Conservation (phyloP, 1,140 invertebrate species). For the Oscheius sp. region DNA sequence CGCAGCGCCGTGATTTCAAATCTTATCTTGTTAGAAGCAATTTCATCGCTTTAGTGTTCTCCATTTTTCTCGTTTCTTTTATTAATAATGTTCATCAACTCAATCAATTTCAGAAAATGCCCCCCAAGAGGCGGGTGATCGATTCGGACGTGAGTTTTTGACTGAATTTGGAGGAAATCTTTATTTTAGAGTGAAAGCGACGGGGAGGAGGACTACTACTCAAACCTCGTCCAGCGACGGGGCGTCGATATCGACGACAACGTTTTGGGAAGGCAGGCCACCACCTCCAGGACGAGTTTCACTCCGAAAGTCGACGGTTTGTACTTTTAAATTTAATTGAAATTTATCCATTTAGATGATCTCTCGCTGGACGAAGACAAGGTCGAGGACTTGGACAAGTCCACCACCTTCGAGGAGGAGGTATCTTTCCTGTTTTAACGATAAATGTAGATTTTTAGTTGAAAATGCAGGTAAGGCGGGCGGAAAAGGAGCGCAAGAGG, state of each 20-base stretch:
- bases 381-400: not conserved
- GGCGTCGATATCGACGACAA: not conserved
- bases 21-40: no score
- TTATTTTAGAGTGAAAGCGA: conserved; percentile 2
- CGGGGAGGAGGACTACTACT: not conserved
- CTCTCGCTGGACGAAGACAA: not conserved
- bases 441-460: not conserved
- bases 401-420: not conserved
- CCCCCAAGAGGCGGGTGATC: no score
- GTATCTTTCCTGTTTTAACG: not conserved
- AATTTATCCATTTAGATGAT: not conserved
- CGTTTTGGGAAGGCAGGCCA: not conserved
- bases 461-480: not conserved
- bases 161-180: no score
- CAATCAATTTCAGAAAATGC: no score
- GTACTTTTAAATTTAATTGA: not conserved
- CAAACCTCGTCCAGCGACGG: not conserved
- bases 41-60: no score
- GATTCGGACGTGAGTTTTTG: no score
- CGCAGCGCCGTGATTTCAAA: no score
- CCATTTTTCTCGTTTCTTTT: no score
- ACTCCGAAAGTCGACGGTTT: not conserved
- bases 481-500: not conserved
- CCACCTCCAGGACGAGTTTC: not conserved
- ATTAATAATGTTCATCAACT: no score